A percentile compares a stretch with the other conserved stretches of the same genome.
Evolutionary conservation across 1,140 invertebrate genomes (phyloP).

Genomic region (Orchesella cincta): DNA sequence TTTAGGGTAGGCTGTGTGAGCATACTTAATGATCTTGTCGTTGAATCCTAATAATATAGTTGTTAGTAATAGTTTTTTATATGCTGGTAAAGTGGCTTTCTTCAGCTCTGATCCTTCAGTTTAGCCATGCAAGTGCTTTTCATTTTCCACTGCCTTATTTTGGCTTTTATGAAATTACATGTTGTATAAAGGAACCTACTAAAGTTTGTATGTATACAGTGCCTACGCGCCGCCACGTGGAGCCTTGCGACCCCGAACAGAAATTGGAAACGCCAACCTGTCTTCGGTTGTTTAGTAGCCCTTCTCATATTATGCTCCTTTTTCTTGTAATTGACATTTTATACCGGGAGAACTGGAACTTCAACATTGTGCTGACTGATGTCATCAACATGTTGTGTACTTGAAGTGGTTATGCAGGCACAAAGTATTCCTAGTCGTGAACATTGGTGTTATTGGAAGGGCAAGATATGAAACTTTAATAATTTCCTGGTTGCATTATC

Average conservation of each 20-base stretch:
- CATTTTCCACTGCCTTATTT: not conserved
- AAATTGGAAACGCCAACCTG: conserved; percentile 18
- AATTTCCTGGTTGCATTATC: too few relatives aligned
- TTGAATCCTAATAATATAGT: not conserved
- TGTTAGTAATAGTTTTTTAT: not conserved
- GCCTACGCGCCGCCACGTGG: not conserved
- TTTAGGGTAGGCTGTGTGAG: too few relatives aligned
- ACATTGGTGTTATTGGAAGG: too few relatives aligned
- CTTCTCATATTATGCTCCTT: not conserved
- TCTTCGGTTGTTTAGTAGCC: not conserved
- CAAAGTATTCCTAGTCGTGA: too few relatives aligned
- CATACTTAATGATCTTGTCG: too few relatives aligned
- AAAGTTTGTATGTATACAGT: not conserved
- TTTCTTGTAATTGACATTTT: not conserved
- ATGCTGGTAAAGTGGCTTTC: not conserved
- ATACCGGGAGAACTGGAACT: too few relatives aligned
- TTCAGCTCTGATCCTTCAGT: not conserved
- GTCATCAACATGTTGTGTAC: not conserved
- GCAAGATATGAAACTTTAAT: too few relatives aligned
- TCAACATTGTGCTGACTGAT: not conserved
- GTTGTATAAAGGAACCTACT: not conserved
- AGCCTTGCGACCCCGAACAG: not conserved
- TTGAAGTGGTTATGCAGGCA: not conserved
- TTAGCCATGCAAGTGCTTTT: too few relatives aligned
- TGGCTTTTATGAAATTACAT: not conserved